Conservation (phyloP, 30 jellyfish, hydroid and myxozoan species). For the Nemopilema nomurai region DNA sequence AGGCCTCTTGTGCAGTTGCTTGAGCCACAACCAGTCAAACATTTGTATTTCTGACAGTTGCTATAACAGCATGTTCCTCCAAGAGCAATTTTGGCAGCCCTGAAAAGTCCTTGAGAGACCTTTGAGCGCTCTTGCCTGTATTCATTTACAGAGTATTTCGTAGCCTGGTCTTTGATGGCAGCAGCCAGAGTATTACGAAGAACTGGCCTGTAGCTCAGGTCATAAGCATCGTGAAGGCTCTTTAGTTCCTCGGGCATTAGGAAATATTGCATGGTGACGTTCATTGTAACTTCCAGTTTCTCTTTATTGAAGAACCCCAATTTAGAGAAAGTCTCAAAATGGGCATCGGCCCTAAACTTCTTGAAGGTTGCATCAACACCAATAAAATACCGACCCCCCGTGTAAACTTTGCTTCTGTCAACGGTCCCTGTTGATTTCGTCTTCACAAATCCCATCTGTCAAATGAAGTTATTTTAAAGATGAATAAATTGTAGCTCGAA, state of each 20-base stretch:
- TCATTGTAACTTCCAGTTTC: slow-evolving; percentile 61
- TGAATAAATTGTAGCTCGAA: no score
- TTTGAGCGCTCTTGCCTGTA: slow-evolving; percentile 44
- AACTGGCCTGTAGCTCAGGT: slow-evolving; percentile 64
- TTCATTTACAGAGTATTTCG: slow-evolving; percentile 47
- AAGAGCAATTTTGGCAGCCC: slow-evolving; percentile 44
- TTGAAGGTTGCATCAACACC: slow-evolving; percentile 71
- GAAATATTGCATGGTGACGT: slow-evolving; percentile 56
- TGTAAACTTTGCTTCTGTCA: slow-evolving; percentile 60
- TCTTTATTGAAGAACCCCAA: slow-evolving; percentile 62
- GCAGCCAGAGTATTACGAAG: slow-evolving; percentile 54
- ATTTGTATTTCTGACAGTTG: slow-evolving; percentile 37
- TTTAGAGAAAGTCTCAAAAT: slow-evolving; percentile 46
- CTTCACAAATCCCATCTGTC: slow-evolving; percentile 73
- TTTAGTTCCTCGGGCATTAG: slow-evolving; percentile 67
- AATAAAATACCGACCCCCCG: slow-evolving; percentile 65
- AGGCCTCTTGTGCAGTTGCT: slow-evolving; percentile 44
- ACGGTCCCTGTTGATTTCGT: slow-evolving; percentile 68
- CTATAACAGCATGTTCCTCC: slow-evolving; percentile 71
- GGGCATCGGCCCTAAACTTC: slow-evolving; percentile 66
- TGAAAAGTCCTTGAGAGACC: slow-evolving; percentile 35
- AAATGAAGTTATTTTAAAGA: neutral
- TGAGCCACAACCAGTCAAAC: slow-evolving; percentile 37
- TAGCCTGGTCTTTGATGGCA: slow-evolving; percentile 65
- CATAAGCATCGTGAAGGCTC: slow-evolving; percentile 67